Base-by-base conservation (phyloP, 2,888 invertebrate species). In the Tethea ocularis region DNA sequence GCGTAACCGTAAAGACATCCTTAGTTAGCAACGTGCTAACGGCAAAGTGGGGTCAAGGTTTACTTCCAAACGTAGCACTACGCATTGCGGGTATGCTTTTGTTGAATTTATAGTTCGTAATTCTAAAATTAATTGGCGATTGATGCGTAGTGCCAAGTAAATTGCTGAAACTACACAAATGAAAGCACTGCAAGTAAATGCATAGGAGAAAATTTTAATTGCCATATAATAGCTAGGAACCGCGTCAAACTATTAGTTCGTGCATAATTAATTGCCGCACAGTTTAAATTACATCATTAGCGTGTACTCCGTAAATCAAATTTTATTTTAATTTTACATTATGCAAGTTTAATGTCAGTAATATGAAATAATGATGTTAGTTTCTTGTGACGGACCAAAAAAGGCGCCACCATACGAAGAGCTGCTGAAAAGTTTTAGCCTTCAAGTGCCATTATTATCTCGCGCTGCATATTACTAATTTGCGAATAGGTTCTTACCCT, bases 21-120 rank as follows among this genome's bases (percentile, higher is more conserved):
- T 46, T 46, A 46, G 46, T 46, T 46, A 46, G 46, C 46, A 46
- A 46, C 20, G 46, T 46, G 46, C 46, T 46, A 46, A 46, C 46
- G 20, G 20, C 46, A 46, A 46, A 15, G 46, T 20, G 46, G 20
- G 46, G 46, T 46, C 46, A 46, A 46, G 46, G 46, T 46, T 46
- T 46, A 46, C 46, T 20, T n/a, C 20, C 10, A 20, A 20, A 46
- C 46, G 46, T 46, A 46, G 46, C 8, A 46, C 46, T 46, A 46
- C 46, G 46, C 46, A 46, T 20, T 46, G 46, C 46, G 46, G 46
- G 20, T 46, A 20, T n/a, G 46, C 20, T 46, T 20, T 10, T 20
- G 41, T 46, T 20, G 46, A 20, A 20, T 20, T 46, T 46, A 5
- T 41, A 17, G 20, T 46, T 20, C 41, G 17, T 46, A 46, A n/a